phyloP scores from a whole-genome alignment of 2,113 vertebrate genomes.

The Marcusenius ussheri region DNA sequence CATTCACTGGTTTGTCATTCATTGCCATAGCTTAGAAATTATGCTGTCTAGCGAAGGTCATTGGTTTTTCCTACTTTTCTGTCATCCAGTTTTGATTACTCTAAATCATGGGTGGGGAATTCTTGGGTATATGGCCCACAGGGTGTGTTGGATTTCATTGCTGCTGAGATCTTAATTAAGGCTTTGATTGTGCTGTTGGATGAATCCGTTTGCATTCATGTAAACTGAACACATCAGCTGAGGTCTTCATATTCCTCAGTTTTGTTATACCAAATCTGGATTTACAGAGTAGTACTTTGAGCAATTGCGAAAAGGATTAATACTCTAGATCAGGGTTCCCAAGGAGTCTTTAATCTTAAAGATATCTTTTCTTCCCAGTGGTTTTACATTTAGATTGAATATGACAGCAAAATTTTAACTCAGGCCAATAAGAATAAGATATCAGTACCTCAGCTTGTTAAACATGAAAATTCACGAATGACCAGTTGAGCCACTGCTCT shows the following conservation, averaged over 20 bases:
- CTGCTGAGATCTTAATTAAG: not conserved
- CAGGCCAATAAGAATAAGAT: not conserved
- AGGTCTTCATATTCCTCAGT: not conserved
- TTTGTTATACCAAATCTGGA: not conserved
- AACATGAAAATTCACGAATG: not conserved
- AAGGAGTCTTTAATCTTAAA: not conserved
- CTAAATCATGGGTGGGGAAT: not conserved
- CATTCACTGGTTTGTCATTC: not conserved
- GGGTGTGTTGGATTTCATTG: not conserved
- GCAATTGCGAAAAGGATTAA: not conserved
- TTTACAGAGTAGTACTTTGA: not conserved
- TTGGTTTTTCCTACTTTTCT: not conserved
- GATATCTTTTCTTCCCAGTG: not conserved
- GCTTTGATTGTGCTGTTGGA: not conserved
- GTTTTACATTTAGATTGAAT: not conserved
- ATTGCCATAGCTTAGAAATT: not conserved
- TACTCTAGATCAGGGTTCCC: not conserved
- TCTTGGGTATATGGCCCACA: not conserved
- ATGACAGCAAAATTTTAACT: not conserved
- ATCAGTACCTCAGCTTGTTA: not conserved
- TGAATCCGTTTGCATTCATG: not conserved
- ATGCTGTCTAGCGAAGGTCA: not conserved
- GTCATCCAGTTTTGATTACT: not conserved
- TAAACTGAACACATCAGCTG: not conserved
- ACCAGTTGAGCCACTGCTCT: not conserved